Percentiles rank a stretch among this genome's conserved stretches.
Evolutionary conservation across 2,888 invertebrate species (phyloP).

Genomic region (Polymixis lichenea): DNA sequence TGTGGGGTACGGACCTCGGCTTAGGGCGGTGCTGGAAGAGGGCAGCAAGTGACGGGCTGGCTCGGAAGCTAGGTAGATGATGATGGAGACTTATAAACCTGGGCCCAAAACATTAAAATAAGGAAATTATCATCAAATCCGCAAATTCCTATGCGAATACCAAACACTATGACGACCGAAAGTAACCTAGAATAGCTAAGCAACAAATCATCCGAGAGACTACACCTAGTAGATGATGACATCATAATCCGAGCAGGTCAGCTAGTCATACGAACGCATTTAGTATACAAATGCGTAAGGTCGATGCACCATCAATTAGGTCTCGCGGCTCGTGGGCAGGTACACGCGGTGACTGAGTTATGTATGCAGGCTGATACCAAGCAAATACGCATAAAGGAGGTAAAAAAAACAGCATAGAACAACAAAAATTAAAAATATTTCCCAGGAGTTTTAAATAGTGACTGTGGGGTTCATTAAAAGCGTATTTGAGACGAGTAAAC

Average conservation of each 20-base stretch:
- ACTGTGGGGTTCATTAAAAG: not conserved
- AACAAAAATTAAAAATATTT: not conserved
- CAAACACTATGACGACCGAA: not conserved
- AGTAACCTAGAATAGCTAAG: conserved; percentile 1
- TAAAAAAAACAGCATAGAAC: too few relatives aligned
- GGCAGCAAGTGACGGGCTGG: too few relatives aligned
- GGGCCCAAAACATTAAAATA: too few relatives aligned
- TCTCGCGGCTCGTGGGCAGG: conserved; percentile 37
- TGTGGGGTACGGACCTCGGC: too few relatives aligned
- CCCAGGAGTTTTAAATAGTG: not conserved
- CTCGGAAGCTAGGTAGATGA: too few relatives aligned
- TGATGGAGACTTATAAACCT: not conserved
- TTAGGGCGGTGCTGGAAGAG: too few relatives aligned
- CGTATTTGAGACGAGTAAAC: not conserved
- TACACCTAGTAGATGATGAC: conserved; percentile 39
- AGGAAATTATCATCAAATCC: too few relatives aligned
- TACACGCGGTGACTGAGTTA: not conserved
- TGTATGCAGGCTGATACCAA: conserved; percentile 1
- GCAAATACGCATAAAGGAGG: not conserved
- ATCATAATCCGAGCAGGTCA: conserved; percentile 50
- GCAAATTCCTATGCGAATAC: too few relatives aligned
- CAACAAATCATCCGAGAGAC: conserved; percentile 7
- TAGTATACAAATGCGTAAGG: conserved; percentile 47
- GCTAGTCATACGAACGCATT: conserved; percentile 20
- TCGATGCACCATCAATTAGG: conserved; percentile 60